Evolutionary conservation across 1,140 invertebrate genomes (phyloP).

Genomic region (Bombus balteatus): DNA sequence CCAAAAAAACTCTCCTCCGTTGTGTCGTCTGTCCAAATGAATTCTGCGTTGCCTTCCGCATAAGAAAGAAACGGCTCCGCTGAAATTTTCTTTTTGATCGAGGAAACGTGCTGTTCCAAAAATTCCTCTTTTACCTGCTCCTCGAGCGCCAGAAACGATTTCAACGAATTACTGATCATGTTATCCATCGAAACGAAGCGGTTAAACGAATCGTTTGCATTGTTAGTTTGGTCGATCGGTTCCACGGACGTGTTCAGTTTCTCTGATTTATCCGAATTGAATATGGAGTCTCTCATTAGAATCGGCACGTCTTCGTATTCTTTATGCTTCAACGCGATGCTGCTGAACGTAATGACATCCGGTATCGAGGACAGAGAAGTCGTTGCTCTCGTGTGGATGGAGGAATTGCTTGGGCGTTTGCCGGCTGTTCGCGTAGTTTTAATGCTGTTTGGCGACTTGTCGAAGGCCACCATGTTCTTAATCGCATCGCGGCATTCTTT

Average conservation of each 20-base stretch:
- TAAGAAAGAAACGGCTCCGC: slow-evolving; percentile 23
- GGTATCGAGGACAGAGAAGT: slow-evolving; percentile 3
- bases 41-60: background rate
- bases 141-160: background rate
- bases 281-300: background rate
- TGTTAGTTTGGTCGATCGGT: too few relatives aligned
- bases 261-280: background rate
- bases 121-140: background rate
- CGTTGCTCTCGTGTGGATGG: background rate
- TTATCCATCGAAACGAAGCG: background rate
- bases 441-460: background rate
- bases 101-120: background rate
- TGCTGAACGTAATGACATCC: slow-evolving; percentile 7
- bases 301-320: background rate
- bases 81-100: slow-evolving; percentile 15
- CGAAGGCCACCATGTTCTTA: background rate
- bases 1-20: background rate
- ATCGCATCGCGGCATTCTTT: slow-evolving; percentile 14
- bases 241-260: background rate
- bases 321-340: background rate
- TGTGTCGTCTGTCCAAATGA: slow-evolving; percentile 8
- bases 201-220: background rate
- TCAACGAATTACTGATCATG: background rate
- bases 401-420: background rate
- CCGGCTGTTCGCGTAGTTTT: background rate